Percentiles rank a stretch among this genome's conserved stretches.
phyloP scores from a whole-genome alignment of 2,797 vertebrate genomes.

The Streptopelia turtur region DNA sequence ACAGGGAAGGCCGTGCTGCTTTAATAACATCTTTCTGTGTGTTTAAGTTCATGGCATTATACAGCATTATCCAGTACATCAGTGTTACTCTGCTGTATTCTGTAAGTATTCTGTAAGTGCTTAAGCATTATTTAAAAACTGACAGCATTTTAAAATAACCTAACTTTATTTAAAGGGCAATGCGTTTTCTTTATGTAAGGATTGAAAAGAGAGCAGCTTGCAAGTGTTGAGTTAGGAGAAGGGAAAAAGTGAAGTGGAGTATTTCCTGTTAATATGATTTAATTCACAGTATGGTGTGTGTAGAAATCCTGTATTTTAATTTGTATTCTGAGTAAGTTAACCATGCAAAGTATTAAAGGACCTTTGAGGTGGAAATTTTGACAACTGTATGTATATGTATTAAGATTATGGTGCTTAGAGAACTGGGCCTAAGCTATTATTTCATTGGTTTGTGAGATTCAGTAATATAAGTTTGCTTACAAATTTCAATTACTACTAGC shows the following conservation, averaged over 20 bases:
- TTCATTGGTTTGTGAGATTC: background rate
- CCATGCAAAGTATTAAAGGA: background rate
- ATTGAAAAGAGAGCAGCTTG: background rate
- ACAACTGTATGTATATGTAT: background rate
- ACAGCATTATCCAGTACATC: slow-evolving; percentile 99
- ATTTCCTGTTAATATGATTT: background rate
- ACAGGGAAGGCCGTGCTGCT: slow-evolving; percentile 96
- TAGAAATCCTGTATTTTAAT: no score
- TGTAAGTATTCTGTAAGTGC: slow-evolving; percentile 78
- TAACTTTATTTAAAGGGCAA: background rate
- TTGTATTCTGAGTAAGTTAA: background rate
- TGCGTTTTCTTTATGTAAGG: background rate
- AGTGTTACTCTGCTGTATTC: slow-evolving; percentile 96
- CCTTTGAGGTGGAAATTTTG: background rate
- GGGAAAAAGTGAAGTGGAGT: background rate
- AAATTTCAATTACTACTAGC: background rate
- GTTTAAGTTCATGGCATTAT: slow-evolving; percentile 99
- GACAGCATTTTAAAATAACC: background rate
- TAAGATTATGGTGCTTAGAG: background rate
- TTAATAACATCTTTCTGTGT: slow-evolving; percentile 99
- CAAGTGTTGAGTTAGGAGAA: background rate
- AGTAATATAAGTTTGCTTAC: background rate
- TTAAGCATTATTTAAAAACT: background rate
- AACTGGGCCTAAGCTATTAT: background rate
- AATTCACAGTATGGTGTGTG: background rate